Percentiles rank a stretch among this genome's conserved stretches.
Evolutionary conservation across 2,113 vertebrate species (phyloP).

Genomic region (Telmatochromis bifrenatus): DNA sequence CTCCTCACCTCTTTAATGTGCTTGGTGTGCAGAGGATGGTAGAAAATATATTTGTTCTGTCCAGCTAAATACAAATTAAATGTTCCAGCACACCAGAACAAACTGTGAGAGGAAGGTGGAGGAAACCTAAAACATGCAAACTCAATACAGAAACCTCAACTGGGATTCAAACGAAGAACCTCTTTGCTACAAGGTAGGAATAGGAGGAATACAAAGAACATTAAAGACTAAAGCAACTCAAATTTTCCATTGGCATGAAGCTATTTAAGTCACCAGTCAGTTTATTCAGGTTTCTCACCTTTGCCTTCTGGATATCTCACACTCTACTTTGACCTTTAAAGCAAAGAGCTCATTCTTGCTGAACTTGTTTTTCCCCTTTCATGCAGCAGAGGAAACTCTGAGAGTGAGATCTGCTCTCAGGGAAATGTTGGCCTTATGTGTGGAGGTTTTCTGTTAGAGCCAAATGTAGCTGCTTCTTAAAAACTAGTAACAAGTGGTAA

Average conservation of each 20-base stretch:
- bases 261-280: neutral
- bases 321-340: slow-evolving; percentile 1
- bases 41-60: neutral
- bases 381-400: neutral
- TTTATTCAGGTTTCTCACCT: neutral
- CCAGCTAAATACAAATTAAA: neutral
- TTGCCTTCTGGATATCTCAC: neutral
- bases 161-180: neutral
- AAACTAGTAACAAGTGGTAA: neutral
- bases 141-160: neutral
- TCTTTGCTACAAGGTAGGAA: neutral
- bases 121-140: neutral
- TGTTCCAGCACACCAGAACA: neutral
- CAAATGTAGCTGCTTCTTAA: neutral
- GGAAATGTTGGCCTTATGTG: neutral
- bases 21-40: neutral
- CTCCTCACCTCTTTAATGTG: neutral
- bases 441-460: neutral
- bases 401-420: neutral
- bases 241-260: neutral
- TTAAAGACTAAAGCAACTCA: neutral
- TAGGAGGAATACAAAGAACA: neutral
- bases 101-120: neutral
- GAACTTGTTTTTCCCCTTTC: slow-evolving; percentile 29
- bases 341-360: slow-evolving; percentile 2